phyloP scores from a whole-genome alignment of 2,113 vertebrate species.

The Amphiprion percula region DNA sequence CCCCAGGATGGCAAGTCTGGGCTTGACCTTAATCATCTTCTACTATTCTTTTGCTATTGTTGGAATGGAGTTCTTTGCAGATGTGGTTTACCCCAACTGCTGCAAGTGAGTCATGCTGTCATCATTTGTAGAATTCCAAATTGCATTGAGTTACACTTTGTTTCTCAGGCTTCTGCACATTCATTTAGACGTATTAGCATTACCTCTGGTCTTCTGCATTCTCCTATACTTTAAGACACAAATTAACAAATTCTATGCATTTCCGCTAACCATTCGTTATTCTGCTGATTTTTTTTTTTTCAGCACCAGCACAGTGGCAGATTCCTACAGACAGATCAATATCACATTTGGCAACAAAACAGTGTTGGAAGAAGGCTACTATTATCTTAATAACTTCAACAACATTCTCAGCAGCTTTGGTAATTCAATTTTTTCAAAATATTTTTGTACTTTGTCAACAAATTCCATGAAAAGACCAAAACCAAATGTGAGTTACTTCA shows the following conservation, averaged over 20 bases:
- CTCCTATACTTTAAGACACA: background rate
- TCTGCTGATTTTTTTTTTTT: background rate
- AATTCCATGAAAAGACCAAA: background rate
- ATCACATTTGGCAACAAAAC: constrained; percentile 91
- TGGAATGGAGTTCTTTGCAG: constrained; percentile 98
- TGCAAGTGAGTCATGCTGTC: constrained; percentile 90
- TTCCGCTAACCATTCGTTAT: background rate
- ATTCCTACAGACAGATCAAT: constrained; percentile 91
- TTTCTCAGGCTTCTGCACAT: background rate
- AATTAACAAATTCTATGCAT: background rate
- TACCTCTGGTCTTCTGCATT: background rate
- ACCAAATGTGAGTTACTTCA: background rate
- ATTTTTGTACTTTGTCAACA: background rate
- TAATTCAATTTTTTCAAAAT: constrained; percentile 62
- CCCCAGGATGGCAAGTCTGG: constrained; percentile 97
- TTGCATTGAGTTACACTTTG: background rate
- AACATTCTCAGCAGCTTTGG: constrained; percentile 98
- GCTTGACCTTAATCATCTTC: constrained; percentile 96
- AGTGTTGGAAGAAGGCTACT: constrained; percentile 92
- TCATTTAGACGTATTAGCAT: background rate
- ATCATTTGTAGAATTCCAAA: background rate
- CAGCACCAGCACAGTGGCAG: constrained; percentile 94
- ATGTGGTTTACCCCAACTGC: constrained; percentile 93
- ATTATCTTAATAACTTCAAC: constrained; percentile 99
- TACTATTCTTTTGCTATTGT: constrained; percentile 99